These are phyloP conservation scores for Ailurus styani DNA, from an alignment of 2,113 vertebrate species.

Conservation along the genomic window DNA sequence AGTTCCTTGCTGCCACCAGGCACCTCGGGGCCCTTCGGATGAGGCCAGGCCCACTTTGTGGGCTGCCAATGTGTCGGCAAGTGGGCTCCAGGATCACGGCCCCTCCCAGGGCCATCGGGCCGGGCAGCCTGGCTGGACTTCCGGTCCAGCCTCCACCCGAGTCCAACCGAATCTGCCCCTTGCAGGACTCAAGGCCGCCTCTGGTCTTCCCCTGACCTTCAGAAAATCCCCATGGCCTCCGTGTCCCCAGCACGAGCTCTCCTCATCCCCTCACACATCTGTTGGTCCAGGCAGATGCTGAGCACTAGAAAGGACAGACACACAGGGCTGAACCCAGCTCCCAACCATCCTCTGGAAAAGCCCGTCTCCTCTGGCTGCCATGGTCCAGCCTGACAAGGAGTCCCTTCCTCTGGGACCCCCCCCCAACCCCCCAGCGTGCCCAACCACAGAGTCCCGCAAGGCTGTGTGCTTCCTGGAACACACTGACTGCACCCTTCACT, in stretches of 20 bases:
- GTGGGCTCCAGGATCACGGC: too few species aligned
- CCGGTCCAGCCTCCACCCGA: fast-evolving
- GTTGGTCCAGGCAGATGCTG: neutral
- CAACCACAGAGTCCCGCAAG: neutral
- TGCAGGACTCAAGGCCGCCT: neutral
- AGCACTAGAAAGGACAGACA: neutral
- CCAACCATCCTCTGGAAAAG: neutral
- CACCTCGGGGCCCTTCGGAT: neutral
- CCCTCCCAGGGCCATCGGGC: neutral
- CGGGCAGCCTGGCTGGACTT: neutral
- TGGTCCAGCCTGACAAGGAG: fast-evolving
- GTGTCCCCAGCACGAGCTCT: too few species aligned
- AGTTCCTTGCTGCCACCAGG: neutral
- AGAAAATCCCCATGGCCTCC: neutral
- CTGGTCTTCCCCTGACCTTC: neutral
- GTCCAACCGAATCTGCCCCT: neutral
- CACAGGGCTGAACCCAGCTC: neutral
- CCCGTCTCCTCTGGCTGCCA: too few species aligned
- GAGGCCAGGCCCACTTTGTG: neutral
- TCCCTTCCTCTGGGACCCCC: neutral
- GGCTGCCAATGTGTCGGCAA: fast-evolving
- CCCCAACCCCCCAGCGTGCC: neutral
- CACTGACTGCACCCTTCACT: neutral
- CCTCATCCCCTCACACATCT: fast-evolving
- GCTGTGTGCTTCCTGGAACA: neutral